These are phyloP conservation scores for Melitaea athalia DNA, from an alignment of 2,888 invertebrate genomes.

Conservation along the genomic window DNA sequence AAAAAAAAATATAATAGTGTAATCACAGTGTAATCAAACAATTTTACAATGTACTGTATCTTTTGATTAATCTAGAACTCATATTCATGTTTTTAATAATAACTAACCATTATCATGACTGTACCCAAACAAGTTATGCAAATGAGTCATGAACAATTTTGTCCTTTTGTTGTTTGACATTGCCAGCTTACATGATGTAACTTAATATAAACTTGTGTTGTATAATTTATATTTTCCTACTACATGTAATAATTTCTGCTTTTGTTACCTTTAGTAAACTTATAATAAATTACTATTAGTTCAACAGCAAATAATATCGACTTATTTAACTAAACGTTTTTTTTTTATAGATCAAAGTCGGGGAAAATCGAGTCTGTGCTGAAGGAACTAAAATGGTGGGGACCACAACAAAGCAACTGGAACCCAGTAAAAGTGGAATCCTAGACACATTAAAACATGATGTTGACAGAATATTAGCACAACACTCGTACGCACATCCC, in stretches of 20 bases:
- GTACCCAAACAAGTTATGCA: conserved; percentile 13
- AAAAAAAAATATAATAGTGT: too few relatives aligned
- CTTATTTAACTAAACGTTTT: conserved; percentile 1
- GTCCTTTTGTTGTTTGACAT: neutral
- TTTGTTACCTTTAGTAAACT: too few relatives aligned
- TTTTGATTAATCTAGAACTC: too few relatives aligned
- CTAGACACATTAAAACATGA: conserved; percentile 69
- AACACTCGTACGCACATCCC: conserved; percentile 80
- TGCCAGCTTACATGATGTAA: neutral
- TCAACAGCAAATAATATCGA: too few relatives aligned
- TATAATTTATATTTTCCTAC: neutral
- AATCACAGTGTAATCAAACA: too few relatives aligned
- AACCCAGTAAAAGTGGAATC: conserved; percentile 86
- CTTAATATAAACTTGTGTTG: neutral
- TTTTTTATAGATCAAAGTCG: conserved; percentile 60
- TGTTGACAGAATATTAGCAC: conserved; percentile 74
- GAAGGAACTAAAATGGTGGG: conserved; percentile 91
- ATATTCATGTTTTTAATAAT: too few relatives aligned
- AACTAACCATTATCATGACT: neutral
- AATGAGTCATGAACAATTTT: neutral
- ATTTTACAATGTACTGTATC: too few relatives aligned
- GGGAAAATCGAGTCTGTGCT: conserved; percentile 68
- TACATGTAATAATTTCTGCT: too few relatives aligned
- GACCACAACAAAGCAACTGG: conserved; percentile 92
- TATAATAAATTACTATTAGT: neutral